Evolutionary conservation across 2,113 vertebrate genomes (phyloP), one percentile per base, ranked within the genome.

Genomic region (Procavia capensis): DNA sequence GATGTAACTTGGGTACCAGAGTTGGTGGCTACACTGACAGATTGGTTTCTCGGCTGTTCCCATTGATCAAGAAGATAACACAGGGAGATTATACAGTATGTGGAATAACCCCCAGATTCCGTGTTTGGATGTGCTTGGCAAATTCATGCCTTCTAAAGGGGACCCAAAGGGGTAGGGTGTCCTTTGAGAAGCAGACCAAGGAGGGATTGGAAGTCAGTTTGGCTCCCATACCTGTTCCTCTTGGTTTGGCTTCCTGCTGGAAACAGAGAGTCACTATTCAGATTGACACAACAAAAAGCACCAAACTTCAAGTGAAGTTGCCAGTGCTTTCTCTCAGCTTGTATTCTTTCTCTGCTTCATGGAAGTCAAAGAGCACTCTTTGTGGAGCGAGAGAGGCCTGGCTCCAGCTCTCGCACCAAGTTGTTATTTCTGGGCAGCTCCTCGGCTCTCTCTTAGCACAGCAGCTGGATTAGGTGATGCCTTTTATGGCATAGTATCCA

Each of bases 391-490:
- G 11, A 25, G 16, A 22, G 34, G 14, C 10, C 34, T 45, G 39
- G 34, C 10, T 24, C 31, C 25, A 31, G 29, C 72, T 10, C 63
- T 27, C 8, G 57, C 66, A 22, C 10, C 14, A 9, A 80, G 20
- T 54, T 75, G 17, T 29, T 29, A 2, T 59, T 39, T 39, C 45
- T 74, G 50, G 57, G 39, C 54, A 59, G 43, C 57, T 68, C 31
- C 50, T 76, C 57, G 13, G 0, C 4, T 54, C 50, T 34, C 0
- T 34, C 0, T 36, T 19, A 66, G n/a, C n/a, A 29, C 0, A 87
- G 6, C 9, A 8, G 5, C 61, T 91, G 36, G n/a, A 47, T 59
- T 72, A 66, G 25, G 19, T 22, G 47, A 47, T 31, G 36, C 16
- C 1, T 0, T 39, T 74, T 59, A 16, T 27, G 29, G 24, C 13